phyloP scores from a whole-genome alignment of 2,888 invertebrate species.

The Hypsopygia costalis region DNA sequence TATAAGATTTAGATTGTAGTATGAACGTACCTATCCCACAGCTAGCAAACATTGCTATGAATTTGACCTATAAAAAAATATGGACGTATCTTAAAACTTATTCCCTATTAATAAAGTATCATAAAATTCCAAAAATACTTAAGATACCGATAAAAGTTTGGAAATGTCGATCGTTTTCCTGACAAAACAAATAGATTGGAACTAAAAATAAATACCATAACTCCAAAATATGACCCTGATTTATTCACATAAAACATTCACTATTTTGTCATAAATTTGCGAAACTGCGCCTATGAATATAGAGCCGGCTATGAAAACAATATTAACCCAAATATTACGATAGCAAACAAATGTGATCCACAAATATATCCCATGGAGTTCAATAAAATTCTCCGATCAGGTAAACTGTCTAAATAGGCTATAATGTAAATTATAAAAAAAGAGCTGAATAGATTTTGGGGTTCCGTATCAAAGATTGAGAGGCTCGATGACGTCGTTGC shows the following conservation, averaged over 20 bases:
- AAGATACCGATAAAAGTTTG: neutral
- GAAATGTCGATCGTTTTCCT: slow-evolving; percentile 1
- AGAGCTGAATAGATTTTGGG: slow-evolving; percentile 16
- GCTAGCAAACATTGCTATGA: too few relatives aligned
- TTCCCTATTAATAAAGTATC: too few relatives aligned
- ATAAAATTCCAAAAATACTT: neutral
- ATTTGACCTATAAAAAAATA: too few relatives aligned
- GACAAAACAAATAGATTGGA: slow-evolving; percentile 6
- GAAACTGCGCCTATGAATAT: slow-evolving; percentile 21
- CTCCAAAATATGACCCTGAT: slow-evolving; percentile 6
- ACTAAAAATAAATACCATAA: slow-evolving; percentile 6
- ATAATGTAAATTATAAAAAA: slow-evolving; percentile 43
- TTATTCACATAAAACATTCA: slow-evolving; percentile 13
- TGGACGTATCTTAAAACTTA: too few relatives aligned
- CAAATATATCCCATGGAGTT: slow-evolving; percentile 23
- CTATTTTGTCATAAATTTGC: slow-evolving; percentile 28
- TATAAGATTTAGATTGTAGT: too few relatives aligned
- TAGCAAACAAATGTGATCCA: slow-evolving; percentile 32
- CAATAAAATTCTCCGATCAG: slow-evolving; percentile 12
- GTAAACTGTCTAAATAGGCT: slow-evolving; percentile 39
- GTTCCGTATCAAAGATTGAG: neutral
- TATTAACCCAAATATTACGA: slow-evolving; percentile 38
- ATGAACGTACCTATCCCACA: too few relatives aligned
- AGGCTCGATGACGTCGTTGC: too few relatives aligned
- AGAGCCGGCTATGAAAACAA: slow-evolving; percentile 28